Base-by-base conservation (phyloP, 2,113 vertebrate genomes). In the Podarcis raffonei region DNA sequence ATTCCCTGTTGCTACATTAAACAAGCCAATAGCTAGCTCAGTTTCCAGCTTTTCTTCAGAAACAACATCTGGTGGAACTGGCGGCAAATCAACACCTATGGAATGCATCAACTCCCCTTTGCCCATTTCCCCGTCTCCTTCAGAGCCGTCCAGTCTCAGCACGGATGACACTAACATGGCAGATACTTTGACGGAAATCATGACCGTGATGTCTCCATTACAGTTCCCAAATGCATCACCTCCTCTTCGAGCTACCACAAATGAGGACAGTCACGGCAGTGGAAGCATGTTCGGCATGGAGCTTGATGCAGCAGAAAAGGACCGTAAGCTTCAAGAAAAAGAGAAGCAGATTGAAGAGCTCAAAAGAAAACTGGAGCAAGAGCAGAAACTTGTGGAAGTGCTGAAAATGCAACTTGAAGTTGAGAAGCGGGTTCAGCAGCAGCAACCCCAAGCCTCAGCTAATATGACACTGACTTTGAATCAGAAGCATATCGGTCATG, bases 371-470 rank as follows among this genome's bases (percentile, higher is more conserved):
- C 96, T 99, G 94, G 98, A 99, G 95, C 98, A 99, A 86, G 99
- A 99, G 94, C 99, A 99, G 95, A 98, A 97, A 93, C 96, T 99
- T 27, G 98, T 99, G 93, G 99, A 99, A 93, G 98, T 97, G 82
- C 95, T 99, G 84, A 99, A 99, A 95, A 99, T 99, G 98, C 99
- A 99, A 91, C 97, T 99, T 25, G 98, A 99, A 94, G 98, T 98
- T 87, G 99, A 99, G 89, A 99, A 99, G 86, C 97, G 98, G 87
- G 96, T 97, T 35, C 97, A 97, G 87, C 96, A 96, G 42, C 96
- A 96, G 76, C 95, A 94, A 72, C 92, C 89, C 65, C 94, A 92
- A 48, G 20, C 89, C 57, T 22, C 87, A 11, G 59, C 90, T 37
- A 92, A 92, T 6, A 35, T 95, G 0, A 15, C 30, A n/a, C 27